Conservation (phyloP, 2,797 vertebrate species). For the Novumbra hubbsi region DNA sequence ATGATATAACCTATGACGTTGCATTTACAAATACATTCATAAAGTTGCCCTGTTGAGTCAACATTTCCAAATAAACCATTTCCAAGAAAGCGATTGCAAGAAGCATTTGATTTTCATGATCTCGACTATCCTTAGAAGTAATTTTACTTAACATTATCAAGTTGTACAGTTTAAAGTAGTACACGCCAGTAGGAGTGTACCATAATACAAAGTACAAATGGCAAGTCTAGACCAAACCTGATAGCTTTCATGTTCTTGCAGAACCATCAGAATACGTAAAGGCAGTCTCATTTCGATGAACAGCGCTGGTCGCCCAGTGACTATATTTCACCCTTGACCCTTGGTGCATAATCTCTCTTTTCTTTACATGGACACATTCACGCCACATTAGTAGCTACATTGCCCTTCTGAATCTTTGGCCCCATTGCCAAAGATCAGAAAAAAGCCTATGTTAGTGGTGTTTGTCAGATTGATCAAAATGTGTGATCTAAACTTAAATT, state of each 20-base stretch:
- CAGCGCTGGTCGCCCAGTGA: not conserved
- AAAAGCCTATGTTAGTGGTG: too few species aligned
- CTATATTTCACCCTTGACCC: not conserved
- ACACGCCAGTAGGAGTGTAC: not conserved
- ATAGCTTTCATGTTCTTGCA: not conserved
- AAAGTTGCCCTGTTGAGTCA: not conserved
- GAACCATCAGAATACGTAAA: not conserved
- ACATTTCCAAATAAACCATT: not conserved
- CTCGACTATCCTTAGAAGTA: not conserved
- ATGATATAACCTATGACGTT: not conserved
- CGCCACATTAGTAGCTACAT: not conserved
- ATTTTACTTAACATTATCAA: not conserved
- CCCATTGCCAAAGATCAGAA: too few species aligned
- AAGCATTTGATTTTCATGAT: not conserved
- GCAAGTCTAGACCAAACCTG: not conserved
- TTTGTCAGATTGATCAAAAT: too few species aligned
- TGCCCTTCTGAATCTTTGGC: not conserved
- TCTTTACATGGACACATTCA: not conserved
- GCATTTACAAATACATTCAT: not conserved
- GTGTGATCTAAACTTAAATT: too few species aligned
- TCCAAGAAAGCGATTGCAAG: not conserved
- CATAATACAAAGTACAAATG: not conserved
- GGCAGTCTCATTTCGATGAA: not conserved
- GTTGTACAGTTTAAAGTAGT: not conserved
- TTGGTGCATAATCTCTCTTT: not conserved